Conservation (phyloP, 2,113 vertebrate species). For the Balaeniceps rex region DNA sequence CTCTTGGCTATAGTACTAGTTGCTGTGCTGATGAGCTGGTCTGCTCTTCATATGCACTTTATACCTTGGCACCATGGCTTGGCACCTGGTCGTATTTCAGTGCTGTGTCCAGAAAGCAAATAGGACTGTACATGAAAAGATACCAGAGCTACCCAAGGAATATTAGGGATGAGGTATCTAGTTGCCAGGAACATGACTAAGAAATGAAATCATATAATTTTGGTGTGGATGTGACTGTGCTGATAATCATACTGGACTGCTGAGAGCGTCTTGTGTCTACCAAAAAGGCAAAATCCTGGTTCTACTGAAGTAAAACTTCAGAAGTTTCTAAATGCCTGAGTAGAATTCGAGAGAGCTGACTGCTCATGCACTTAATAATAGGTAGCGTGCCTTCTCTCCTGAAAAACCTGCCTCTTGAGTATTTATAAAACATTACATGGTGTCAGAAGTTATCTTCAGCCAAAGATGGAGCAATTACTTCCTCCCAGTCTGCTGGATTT, state of each 20-base stretch:
- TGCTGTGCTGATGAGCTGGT: neutral
- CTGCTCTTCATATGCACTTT: neutral
- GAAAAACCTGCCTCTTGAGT: neutral
- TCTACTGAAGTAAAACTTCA: neutral
- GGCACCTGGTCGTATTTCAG: neutral
- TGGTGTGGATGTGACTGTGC: neutral
- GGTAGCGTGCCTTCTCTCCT: neutral
- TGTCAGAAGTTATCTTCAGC: slow-evolving; percentile 23
- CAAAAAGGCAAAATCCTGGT: neutral
- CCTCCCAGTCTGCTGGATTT: neutral
- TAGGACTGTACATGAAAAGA: neutral
- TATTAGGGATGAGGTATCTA: neutral
- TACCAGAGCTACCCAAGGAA: neutral
- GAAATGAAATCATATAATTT: neutral
- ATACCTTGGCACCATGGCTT: neutral
- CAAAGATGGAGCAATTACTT: slow-evolving; percentile 15
- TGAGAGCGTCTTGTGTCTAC: neutral
- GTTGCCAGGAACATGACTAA: neutral
- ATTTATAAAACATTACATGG: slow-evolving; percentile 16
- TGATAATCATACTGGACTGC: neutral
- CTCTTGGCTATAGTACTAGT: neutral
- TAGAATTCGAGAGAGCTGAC: neutral
- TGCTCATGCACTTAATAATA: neutral
- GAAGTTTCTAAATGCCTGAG: neutral
- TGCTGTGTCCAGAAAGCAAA: neutral